phyloP scores from a whole-genome alignment of 1,140 invertebrate species.

The Macrobrachium rosenbergii region DNA sequence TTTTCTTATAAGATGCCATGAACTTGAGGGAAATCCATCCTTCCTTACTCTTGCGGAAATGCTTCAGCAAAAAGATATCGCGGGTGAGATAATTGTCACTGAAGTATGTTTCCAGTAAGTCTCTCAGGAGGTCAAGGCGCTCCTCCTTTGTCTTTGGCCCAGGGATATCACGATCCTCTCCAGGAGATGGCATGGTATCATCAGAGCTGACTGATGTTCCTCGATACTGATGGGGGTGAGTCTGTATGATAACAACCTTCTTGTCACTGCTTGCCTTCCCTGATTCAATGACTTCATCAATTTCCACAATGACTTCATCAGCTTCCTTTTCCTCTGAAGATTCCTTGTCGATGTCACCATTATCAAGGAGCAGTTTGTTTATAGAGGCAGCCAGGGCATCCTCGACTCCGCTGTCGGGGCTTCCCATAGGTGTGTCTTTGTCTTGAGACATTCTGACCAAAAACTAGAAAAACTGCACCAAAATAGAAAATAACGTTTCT shows the following conservation, averaged over 20 bases:
- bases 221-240: no score
- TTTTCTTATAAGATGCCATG: slow-evolving; percentile 92
- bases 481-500: neutral
- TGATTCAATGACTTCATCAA: neutral
- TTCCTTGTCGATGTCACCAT: neutral
- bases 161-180: neutral
- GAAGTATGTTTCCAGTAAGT: slow-evolving; percentile 93
- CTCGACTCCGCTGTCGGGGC: slow-evolving; percentile 33
- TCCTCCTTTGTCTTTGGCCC: neutral
- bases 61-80: slow-evolving; percentile 94
- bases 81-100: slow-evolving; percentile 94
- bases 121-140: slow-evolving; percentile 74
- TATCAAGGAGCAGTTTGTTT: neutral
- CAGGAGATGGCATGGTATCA: neutral
- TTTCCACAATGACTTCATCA: neutral
- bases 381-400: slow-evolving; percentile 19
- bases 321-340: neutral
- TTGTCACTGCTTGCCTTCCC: neutral
- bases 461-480: neutral
- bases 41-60: slow-evolving; percentile 92
- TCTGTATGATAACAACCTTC: neutral
- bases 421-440: neutral
- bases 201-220: slow-evolving; percentile 39
- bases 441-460: neutral
- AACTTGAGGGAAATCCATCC: slow-evolving; percentile 94